A percentile compares a stretch with the other conserved stretches of the same genome.
phyloP scores from a whole-genome alignment of 2,113 vertebrate genomes.

The Nibea albiflora region DNA sequence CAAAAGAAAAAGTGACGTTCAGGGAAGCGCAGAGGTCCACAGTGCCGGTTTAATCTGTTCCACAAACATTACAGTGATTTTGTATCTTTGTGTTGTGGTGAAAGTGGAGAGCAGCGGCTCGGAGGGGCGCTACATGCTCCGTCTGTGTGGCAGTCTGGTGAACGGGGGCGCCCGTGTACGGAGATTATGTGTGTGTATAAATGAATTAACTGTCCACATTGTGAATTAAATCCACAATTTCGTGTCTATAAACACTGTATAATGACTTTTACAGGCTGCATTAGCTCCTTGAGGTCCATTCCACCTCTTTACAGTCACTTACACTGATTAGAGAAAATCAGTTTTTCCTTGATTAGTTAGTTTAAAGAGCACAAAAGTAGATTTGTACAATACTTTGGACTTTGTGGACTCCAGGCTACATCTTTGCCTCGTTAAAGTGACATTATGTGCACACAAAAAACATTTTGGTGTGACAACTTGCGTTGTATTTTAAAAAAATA shows the following conservation, averaged over 20 bases:
- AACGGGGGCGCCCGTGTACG: slow-evolving; percentile 54
- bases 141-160: neutral
- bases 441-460: neutral
- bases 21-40: neutral
- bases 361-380: neutral
- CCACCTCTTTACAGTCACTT: neutral
- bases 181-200: neutral
- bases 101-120: slow-evolving; percentile 24
- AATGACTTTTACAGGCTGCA: neutral
- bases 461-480: neutral
- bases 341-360: neutral
- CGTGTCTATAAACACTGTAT: too few species aligned
- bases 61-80: slow-evolving; percentile 3
- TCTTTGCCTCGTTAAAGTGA: neutral
- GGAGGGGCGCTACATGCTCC: neutral
- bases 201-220: neutral
- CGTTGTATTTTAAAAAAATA: neutral
- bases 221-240: too few species aligned
- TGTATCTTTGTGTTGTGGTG: slow-evolving; percentile 26
- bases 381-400: neutral
- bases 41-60: neutral
- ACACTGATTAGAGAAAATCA: neutral
- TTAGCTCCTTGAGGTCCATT: neutral
- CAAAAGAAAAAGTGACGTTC: slow-evolving; percentile 21
- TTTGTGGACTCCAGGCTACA: neutral